Evolutionary conservation across 2,113 vertebrate genomes (phyloP), one percentile per base, ranked within the genome.

Genomic region (Erythrocebus patas): DNA sequence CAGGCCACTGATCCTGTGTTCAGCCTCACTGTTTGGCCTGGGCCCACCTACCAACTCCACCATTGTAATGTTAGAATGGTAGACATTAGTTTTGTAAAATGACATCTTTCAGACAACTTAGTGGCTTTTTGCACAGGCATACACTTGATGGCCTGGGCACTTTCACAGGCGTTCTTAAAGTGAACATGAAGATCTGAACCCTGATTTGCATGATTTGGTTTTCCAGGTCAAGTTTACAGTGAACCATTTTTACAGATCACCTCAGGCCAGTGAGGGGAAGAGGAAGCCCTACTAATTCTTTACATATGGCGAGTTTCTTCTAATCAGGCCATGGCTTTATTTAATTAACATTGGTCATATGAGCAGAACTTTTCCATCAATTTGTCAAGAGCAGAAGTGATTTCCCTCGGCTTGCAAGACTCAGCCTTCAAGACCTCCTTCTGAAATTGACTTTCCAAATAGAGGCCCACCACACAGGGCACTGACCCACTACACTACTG

Each of bases 351-450:
- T 3, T 55, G 76, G 61, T 52, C 68, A 96, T 11, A 11, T 6
- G 17, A 93, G 32, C 10, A 8, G 73, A 81, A 91, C 45, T 90
- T 94, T 59, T 48, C 30, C 7, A 80, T 14, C 45, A 82, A 0
- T 9, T 81, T 93, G 50, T 40, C 73, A 85, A 64, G 45, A 90
- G 25, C 11, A 45, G 7, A 50, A 18, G 35, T 82, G 35, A 40
- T 32, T 48, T 20, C 11, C 8, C 40, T 40, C 10, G 57, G 17
- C 23, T 35, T 45, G 52, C 45, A 93, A 72, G 88, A 13, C 25
- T 80, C n/a, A 70, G 55, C 30, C 48, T 80, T 96, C 52, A 82
- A 76, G 38, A 73, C 66, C 4, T 27, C 52, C 48, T 48, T 91
- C 72, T 35, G 32, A 48, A 96, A 89, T n/a, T 3, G 3, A 68